Evolutionary conservation across 1,140 invertebrate species (phyloP).

Genomic region (Paraescarpia echinospica): DNA sequence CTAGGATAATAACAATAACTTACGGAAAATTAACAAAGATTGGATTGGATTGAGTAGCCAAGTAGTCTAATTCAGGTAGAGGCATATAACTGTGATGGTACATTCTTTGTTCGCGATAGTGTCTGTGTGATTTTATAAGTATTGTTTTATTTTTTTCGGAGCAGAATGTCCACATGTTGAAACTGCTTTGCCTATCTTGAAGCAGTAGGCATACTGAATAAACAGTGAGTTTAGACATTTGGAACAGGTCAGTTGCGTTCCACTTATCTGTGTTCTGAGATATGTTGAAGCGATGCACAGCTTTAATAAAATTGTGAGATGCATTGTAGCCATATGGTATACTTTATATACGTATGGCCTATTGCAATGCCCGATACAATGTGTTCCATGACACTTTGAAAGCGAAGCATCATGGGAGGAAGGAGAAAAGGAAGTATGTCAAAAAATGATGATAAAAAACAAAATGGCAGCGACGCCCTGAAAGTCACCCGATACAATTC

Average conservation of each 20-base stretch:
- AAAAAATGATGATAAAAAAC: not conserved
- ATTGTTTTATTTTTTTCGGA: not conserved
- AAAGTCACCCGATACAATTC: not conserved
- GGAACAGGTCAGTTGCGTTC: not conserved
- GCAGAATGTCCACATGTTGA: not conserved
- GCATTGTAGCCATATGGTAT: no score
- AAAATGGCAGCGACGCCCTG: not conserved
- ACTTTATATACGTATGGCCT: no score
- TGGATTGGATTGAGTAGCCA: no score
- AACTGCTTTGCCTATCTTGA: not conserved
- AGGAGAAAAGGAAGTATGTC: not conserved
- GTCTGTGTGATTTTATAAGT: no score
- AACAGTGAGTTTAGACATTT: not conserved
- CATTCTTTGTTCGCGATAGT: no score
- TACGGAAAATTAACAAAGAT: no score
- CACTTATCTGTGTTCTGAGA: no score
- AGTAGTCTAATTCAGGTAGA: no score
- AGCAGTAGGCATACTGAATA: not conserved
- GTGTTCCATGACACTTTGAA: not conserved
- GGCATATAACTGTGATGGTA: no score
- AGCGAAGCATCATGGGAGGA: not conserved
- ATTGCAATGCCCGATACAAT: not conserved
- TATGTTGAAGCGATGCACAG: no score
- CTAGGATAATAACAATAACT: not conserved
- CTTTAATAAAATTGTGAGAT: no score